Conservation (phyloP, 1,140 invertebrate species). For the Papilio polyxenes region DNA sequence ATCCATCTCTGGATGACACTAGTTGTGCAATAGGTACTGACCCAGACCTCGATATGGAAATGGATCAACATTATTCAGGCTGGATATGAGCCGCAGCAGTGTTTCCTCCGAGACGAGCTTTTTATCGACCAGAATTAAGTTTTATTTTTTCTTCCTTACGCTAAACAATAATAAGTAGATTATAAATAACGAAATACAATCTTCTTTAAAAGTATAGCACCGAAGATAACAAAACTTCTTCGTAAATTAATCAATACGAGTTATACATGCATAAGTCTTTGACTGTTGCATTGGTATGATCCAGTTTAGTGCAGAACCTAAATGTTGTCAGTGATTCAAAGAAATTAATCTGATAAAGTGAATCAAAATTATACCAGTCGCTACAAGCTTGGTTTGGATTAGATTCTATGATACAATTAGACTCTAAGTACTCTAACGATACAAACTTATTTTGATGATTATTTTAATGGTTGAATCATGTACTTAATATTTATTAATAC, state of each 20-base stretch:
- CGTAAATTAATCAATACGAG: too few species aligned
- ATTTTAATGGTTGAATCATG: neutral
- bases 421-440: neutral
- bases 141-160: too few species aligned
- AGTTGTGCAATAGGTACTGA: conserved; percentile 34
- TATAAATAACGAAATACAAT: too few species aligned
- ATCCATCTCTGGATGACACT: conserved; percentile 33
- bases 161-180: too few species aligned
- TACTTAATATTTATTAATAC: too few species aligned
- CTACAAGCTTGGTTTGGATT: neutral
- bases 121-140: too few species aligned
- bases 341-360: neutral
- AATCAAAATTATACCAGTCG: neutral
- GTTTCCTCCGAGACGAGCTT: too few species aligned
- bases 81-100: too few species aligned
- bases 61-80: neutral
- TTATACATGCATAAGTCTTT: too few species aligned
- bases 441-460: neutral
- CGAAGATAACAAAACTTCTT: too few species aligned
- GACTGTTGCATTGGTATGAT: neutral
- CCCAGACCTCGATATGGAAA: conserved; percentile 31
- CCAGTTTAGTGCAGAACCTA: neutral
- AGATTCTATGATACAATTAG: neutral
- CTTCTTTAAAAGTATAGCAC: too few species aligned
- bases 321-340: neutral